Evolutionary conservation across 2,888 invertebrate species (phyloP).

Genomic region (Drosophila putrida): DNA sequence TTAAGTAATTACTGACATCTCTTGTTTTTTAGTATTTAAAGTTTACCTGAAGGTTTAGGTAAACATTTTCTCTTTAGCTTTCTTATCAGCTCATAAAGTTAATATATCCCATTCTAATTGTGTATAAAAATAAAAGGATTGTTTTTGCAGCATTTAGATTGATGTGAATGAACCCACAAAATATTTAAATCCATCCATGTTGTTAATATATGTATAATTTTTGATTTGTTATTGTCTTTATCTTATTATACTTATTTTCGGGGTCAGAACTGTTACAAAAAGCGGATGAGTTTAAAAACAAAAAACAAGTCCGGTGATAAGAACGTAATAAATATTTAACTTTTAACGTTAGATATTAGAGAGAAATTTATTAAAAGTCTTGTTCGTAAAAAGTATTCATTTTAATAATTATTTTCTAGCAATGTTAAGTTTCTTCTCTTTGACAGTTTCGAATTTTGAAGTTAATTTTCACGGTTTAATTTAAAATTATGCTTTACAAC

Average conservation of each 20-base stretch:
- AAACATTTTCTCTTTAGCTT: background rate
- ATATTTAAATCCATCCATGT: constrained; percentile 36
- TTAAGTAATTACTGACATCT: background rate
- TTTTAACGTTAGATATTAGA: background rate
- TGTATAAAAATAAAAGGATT: background rate
- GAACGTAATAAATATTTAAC: constrained; percentile 1
- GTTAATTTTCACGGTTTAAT: background rate
- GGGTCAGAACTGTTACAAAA: constrained; percentile 22
- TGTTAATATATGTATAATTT: constrained; percentile 34
- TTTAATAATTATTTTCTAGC: background rate
- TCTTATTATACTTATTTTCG: constrained; percentile 7
- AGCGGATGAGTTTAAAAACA: constrained; percentile 22
- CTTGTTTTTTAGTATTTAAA: too few species aligned
- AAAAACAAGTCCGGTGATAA: constrained; percentile 14
- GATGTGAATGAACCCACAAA: constrained; percentile 41
- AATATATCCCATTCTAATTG: background rate
- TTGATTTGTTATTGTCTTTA: constrained; percentile 33
- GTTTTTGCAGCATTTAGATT: background rate
- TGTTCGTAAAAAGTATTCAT: background rate
- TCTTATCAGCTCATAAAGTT: background rate
- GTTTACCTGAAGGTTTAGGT: too few species aligned
- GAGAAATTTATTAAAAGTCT: background rate
- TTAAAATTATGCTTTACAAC: background rate
- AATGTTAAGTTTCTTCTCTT: background rate
- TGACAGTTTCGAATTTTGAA: too few species aligned